phyloP scores from a whole-genome alignment of 2,113 vertebrate species.

The human region DNA sequence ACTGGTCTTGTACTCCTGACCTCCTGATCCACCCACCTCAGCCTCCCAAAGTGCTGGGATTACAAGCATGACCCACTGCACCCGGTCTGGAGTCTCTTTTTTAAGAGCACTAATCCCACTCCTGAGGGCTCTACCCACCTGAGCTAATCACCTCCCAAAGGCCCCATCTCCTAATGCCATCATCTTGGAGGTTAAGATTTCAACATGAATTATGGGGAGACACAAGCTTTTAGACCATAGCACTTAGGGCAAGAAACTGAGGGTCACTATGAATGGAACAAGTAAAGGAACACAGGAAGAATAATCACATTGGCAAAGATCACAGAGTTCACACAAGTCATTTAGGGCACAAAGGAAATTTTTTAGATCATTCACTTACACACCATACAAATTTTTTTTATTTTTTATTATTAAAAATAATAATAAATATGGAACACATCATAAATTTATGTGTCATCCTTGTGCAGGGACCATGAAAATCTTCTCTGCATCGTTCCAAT shows the following conservation, averaged over 20 bases:
- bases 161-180: neutral
- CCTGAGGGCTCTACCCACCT: neutral
- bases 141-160: neutral
- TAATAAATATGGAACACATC: too few species aligned
- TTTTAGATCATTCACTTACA: neutral
- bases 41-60: too few species aligned
- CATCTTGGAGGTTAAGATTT: neutral
- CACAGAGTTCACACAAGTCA: neutral
- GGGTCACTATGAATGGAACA: neutral
- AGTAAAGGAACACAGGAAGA: neutral
- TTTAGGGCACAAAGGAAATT: neutral
- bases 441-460: too few species aligned
- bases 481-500: too few species aligned
- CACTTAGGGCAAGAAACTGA: neutral
- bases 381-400: neutral
- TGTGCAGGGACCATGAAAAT: too few species aligned
- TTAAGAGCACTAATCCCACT: neutral
- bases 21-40: too few species aligned
- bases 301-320: neutral
- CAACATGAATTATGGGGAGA: neutral
- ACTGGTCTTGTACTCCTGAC: too few species aligned
- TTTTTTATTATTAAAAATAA: too few species aligned
- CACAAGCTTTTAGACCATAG: neutral
- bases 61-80: too few species aligned
- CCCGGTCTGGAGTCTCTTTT: neutral